A percentile compares a stretch with the other conserved stretches of the same genome.
Conservation (phyloP, 2,113 vertebrate species). For the Ammodytes dubius region DNA sequence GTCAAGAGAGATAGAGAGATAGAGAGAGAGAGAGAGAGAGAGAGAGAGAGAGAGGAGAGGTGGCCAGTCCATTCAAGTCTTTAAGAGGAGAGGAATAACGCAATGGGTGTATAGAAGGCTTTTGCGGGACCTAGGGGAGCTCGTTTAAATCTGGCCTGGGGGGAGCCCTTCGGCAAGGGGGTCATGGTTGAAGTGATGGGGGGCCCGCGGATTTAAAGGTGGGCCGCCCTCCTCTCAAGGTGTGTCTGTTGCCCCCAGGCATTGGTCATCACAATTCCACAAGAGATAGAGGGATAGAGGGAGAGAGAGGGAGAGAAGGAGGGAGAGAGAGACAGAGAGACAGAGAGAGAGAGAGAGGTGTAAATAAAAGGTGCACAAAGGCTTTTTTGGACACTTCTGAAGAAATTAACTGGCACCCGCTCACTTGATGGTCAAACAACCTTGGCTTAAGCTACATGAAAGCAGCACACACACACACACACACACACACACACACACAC, state of each 20-base stretch:
- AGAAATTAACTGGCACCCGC: conserved; percentile 79
- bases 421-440: conserved; percentile 76
- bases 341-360: conserved; percentile 70
- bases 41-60: conserved; percentile 33
- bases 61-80: conserved; percentile 55
- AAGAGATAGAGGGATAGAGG: no score
- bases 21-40: no score
- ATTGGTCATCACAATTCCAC: conserved; percentile 85
- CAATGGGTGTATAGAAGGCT: conserved; percentile 64
- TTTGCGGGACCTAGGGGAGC: conserved; percentile 84
- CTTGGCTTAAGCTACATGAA: conserved; percentile 55
- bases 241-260: conserved; percentile 86
- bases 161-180: conserved; percentile 86
- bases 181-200: conserved; percentile 86
- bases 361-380: conserved; percentile 87
- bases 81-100: conserved; percentile 35
- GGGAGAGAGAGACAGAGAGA: no score
- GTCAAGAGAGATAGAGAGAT: conserved; percentile 13
- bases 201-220: conserved; percentile 84
- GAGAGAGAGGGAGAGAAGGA: no score
- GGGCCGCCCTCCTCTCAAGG: conserved; percentile 82
- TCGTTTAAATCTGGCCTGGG: conserved; percentile 89
- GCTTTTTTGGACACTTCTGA: conserved; percentile 85
- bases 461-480: conserved; percentile 6
- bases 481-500: no score